Base-by-base conservation (phyloP, 2,888 invertebrate species). In the Myathropa florea region DNA sequence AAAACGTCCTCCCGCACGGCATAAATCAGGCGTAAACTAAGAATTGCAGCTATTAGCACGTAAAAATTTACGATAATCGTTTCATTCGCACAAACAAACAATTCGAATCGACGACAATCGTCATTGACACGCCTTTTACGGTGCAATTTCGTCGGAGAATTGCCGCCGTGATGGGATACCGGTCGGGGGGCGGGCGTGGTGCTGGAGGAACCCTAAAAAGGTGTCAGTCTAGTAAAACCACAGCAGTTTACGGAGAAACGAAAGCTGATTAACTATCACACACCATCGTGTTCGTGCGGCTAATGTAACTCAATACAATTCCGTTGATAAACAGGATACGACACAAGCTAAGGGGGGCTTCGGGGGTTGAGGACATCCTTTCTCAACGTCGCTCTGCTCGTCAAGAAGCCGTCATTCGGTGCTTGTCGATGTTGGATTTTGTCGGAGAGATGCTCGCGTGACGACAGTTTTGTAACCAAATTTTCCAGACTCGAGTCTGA, bases 41-140 rank as follows among this genome's bases (percentile, higher is more conserved):
- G 73, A 85, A 85, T 85, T 82, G 68, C 77, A 82, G 72, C 85
- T 85, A 85, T 85, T 85, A 85, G 76, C 85, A 82, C 85, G 77
- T 85, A 77, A 68, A 85, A 85, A 85, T 78, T 85, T 85, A 85
- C 68, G 85, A 85, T 78, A 64, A 85, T 82, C 53, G 68, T 55
- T 60, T 24, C 21, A 70, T 78, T 85, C 68, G 63, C 77, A 73
- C 82, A 73, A 36, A 68, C 39, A 67, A 30, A 57, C 24, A 12
- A 7, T 33, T 65, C 46, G 26, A 23, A 21, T 55, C 28, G 26
- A 4, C 18, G 18, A 79, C 57, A 71, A 65, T 36, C 23, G 65
- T 67, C 55, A 60, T 72, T 53, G 55, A 12, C 12, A 53, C 26
- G 68, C 24, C 33, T 57, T 70, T 70, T 57, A 24, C 55, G 33